phyloP scores from a whole-genome alignment of 2,888 invertebrate species.

The Xestoiulus laeticollis region DNA sequence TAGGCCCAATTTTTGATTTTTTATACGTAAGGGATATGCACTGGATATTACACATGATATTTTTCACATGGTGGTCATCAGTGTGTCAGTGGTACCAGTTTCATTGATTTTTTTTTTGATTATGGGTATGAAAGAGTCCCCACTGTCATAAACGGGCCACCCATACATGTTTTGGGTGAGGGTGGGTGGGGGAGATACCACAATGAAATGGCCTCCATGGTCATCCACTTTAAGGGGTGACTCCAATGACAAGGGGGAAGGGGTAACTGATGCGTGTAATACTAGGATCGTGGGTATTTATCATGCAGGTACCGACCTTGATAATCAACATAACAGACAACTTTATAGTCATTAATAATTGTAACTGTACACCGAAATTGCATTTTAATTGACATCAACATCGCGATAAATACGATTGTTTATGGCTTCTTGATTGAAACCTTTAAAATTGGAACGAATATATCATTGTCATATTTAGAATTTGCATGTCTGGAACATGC shows the following conservation, averaged over 20 bases:
- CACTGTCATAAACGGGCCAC: not conserved
- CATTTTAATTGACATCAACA: not conserved
- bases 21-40: too few relatives aligned
- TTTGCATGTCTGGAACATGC: too few relatives aligned
- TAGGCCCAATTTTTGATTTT: too few relatives aligned
- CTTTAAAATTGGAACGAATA: too few relatives aligned
- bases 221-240: slow-evolving; percentile 16
- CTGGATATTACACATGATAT: too few relatives aligned
- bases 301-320: slow-evolving; percentile 40
- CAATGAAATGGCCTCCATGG: slow-evolving; percentile 27
- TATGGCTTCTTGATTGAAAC: too few relatives aligned
- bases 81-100: too few relatives aligned
- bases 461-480: too few relatives aligned
- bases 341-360: not conserved
- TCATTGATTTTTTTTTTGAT: too few relatives aligned
- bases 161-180: not conserved
- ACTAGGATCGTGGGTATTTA: slow-evolving; percentile 23
- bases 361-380: not conserved
- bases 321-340: not conserved
- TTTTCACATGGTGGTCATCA: too few relatives aligned
- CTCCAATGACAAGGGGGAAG: slow-evolving; percentile 15
- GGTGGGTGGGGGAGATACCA: not conserved
- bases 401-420: not conserved
- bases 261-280: slow-evolving; percentile 37
- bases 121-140: not conserved